Evolutionary conservation across 1,140 invertebrate species (phyloP).

Genomic region (Wasmannia auropunctata): DNA sequence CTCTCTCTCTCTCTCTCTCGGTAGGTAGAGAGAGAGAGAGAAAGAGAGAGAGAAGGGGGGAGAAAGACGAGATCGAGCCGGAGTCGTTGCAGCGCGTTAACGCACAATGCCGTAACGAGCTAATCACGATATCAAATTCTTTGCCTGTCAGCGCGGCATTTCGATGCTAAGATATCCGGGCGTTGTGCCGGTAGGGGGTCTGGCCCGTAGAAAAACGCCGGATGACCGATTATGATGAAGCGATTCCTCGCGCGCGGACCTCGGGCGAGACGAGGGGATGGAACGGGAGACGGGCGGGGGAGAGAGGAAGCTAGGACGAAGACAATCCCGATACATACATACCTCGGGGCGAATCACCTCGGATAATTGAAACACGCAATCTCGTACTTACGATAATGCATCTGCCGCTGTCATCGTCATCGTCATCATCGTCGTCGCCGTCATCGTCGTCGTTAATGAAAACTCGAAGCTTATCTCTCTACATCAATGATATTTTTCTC

Average conservation of each 20-base stretch:
- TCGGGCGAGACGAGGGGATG: neutral
- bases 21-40: too few species aligned
- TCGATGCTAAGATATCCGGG: slow-evolving; percentile 83
- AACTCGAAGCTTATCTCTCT: slow-evolving; percentile 14
- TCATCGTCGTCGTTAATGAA: slow-evolving; percentile 10
- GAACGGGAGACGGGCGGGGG: slow-evolving; percentile 32
- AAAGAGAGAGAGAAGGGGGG: neutral
- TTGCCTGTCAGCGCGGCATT: slow-evolving; percentile 84
- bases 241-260: slow-evolving; percentile 70
- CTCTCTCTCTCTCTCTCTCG: neutral
- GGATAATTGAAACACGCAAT: slow-evolving; percentile 84
- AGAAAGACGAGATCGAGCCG: slow-evolving; percentile 63
- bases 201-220: slow-evolving; percentile 77
- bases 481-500: slow-evolving; percentile 16
- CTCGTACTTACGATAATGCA: slow-evolving; percentile 80
- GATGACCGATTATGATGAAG: slow-evolving; percentile 86
- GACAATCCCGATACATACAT: slow-evolving; percentile 72
- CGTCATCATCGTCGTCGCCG: neutral
- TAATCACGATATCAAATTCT: slow-evolving; percentile 86
- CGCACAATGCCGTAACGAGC: slow-evolving; percentile 81
- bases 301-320: slow-evolving; percentile 67
- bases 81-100: slow-evolving; percentile 72
- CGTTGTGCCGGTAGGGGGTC: slow-evolving; percentile 77
- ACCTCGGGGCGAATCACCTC: slow-evolving; percentile 71
- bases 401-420: slow-evolving; percentile 55